Conservation (phyloP, 2,113 vertebrate species). For the Steatornis caripensis region DNA sequence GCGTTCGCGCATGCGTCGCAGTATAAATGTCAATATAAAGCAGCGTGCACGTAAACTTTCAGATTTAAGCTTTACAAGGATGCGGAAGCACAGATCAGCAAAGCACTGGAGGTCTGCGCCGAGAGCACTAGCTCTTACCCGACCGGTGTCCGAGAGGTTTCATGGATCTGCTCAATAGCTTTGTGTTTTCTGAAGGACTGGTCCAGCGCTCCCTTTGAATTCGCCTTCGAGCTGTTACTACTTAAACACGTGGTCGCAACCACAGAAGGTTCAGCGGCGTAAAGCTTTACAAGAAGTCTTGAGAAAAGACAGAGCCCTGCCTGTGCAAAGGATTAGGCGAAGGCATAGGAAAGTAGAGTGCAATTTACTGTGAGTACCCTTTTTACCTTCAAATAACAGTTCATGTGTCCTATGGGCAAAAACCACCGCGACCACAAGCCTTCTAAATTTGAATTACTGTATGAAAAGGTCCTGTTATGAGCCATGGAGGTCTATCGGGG, state of each 20-base stretch:
- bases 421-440: neutral
- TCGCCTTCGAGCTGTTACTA: neutral
- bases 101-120: neutral
- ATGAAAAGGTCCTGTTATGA: neutral
- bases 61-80: neutral
- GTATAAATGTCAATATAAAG: neutral
- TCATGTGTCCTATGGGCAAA: neutral
- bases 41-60: neutral
- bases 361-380: neutral
- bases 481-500: neutral
- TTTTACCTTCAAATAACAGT: neutral
- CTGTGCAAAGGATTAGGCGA: neutral
- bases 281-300: neutral
- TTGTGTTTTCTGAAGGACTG: neutral
- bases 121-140: neutral
- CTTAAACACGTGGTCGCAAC: neutral
- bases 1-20: rapidly evolving
- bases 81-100: neutral
- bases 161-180: neutral
- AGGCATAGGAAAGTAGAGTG: neutral
- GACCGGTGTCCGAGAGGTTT: rapidly evolving
- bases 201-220: neutral
- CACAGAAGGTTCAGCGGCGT: neutral
- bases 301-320: neutral
- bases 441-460: neutral